Conservation (phyloP, 2,113 vertebrate species). For the Xyrauchen texanus region DNA sequence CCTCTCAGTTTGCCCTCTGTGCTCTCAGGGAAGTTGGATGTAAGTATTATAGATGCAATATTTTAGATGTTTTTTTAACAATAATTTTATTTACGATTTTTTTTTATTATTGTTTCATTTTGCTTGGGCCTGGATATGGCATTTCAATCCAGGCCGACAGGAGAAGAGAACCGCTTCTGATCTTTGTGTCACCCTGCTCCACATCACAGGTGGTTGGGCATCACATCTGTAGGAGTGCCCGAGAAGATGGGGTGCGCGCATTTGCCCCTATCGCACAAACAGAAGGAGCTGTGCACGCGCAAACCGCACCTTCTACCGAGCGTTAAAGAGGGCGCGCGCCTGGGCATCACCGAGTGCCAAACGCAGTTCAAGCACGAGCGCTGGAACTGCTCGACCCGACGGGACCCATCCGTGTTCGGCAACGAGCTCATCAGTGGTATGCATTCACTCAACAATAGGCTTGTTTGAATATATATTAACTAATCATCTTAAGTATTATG, state of each 20-base stretch:
- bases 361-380: slow-evolving; percentile 90
- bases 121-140: slow-evolving; percentile 8
- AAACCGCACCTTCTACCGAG: slow-evolving; percentile 86
- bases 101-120: slow-evolving; percentile 5
- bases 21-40: slow-evolving; percentile 85
- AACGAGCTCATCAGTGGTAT: slow-evolving; percentile 87
- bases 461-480: too few relatives aligned
- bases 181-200: slow-evolving; percentile 27
- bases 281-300: slow-evolving; percentile 85
- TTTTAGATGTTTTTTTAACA: neutral
- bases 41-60: slow-evolving; percentile 72
- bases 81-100: neutral
- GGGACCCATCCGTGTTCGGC: slow-evolving; percentile 73
- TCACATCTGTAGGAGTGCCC: slow-evolving; percentile 77
- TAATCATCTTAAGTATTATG: too few relatives aligned
- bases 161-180: slow-evolving; percentile 17
- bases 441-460: slow-evolving; percentile 35
- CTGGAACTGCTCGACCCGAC: slow-evolving; percentile 85
- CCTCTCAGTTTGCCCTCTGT: slow-evolving; percentile 73
- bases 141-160: slow-evolving; percentile 17
- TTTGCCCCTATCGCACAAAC: slow-evolving; percentile 78
- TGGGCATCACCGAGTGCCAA: slow-evolving; percentile 86
- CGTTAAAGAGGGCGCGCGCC: slow-evolving; percentile 84
- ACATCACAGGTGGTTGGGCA: slow-evolving; percentile 84
- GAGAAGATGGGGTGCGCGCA: slow-evolving; percentile 80